Percentiles rank a stretch among this genome's conserved stretches.
phyloP scores from a whole-genome alignment of 2,113 vertebrate genomes.

The Eudorcas thomsonii region DNA sequence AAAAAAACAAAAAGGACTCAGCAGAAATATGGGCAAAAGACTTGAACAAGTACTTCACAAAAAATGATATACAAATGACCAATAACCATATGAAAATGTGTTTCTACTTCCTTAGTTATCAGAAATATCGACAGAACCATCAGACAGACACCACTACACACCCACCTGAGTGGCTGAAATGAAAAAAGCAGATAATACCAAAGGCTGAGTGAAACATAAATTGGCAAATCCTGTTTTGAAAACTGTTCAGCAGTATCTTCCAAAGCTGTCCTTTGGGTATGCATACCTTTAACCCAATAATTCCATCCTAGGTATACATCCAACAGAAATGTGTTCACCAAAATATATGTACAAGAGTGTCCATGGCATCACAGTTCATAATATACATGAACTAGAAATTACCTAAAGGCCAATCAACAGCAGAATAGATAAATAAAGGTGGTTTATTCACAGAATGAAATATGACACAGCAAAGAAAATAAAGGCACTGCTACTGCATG shows the following conservation, averaged over 20 bases:
- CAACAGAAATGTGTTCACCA: background rate
- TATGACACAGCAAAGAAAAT: background rate
- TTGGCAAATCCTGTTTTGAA: background rate
- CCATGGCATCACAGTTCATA: background rate
- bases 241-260: background rate
- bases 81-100: background rate
- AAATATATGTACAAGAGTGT: background rate
- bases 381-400: background rate
- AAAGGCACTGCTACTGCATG: background rate
- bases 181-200: background rate
- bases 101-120: background rate
- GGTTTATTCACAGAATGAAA: background rate
- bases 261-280: background rate
- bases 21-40: background rate
- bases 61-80: background rate
- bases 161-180: background rate
- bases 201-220: background rate
- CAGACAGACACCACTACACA: background rate
- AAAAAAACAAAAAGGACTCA: background rate
- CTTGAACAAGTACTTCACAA: background rate
- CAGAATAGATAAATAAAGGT: background rate
- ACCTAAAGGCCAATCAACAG: background rate
- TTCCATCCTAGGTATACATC: background rate
- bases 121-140: background rate
- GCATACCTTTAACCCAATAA: background rate